Evolutionary conservation across 2,888 invertebrate genomes (phyloP), one percentile per base, ranked within the genome.

Genomic region (Hypolimnas misippus): DNA sequence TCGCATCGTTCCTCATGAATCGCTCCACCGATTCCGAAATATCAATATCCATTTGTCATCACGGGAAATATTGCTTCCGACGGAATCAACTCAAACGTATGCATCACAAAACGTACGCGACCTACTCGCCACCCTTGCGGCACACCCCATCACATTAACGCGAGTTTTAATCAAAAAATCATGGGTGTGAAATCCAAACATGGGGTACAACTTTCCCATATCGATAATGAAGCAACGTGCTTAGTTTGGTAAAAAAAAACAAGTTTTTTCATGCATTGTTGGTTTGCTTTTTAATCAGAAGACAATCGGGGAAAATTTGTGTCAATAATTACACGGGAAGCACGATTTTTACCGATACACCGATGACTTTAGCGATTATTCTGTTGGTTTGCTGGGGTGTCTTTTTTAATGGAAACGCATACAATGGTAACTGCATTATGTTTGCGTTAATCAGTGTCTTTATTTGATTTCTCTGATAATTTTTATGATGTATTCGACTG

Each of bases 111-210:
- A 74, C 82, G 79, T 77, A 84, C 78, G 76, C 79, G 82, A 70
- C 80, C 83, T 72, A 81, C 74, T 80, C 83, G 82, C 78, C 84
- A 82, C 87, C 89, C 90, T 80, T 84, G 86, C 76, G 82, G 83
- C 80, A 85, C 87, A 80, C 88, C 89, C 88, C 74, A 77, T 70
- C 76, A 68, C 76, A 84, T 86, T 84, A 83, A 79, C 79, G 81
- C 76, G 73, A 78, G 83, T 86, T 88, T 88, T 89, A 90, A 91
- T 90, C 89, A 90, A 87, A 87, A 86, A 86, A 81, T 71, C 80
- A 81, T 82, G 89, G 89, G 89, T 91, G 91, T 89, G 91, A 90
- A 90, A 85, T 76, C 86, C 83, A 89, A 89, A 90, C 81, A 90
- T 78, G 87, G 90, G 88, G 85, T 17, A 83, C 76, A 74, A 74